Base-by-base conservation (phyloP, 2,797 vertebrate genomes). In the Eulemur coronatus region DNA sequence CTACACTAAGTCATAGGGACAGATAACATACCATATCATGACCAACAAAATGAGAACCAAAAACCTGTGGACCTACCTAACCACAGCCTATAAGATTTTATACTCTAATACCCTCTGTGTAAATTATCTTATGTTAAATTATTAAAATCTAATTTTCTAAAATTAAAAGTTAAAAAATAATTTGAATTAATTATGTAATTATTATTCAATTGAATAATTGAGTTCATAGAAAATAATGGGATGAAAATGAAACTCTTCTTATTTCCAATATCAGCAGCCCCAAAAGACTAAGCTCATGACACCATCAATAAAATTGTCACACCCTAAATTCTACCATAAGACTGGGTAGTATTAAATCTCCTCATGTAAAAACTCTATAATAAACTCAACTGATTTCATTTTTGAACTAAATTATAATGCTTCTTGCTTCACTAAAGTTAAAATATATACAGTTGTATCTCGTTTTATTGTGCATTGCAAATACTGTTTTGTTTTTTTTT, bases 351-450 rank as follows among this genome's bases (percentile, higher is more conserved):
- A 95, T 94, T 94, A 97, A 84, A 92, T 92, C 30, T 84, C 86
- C 81, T 97, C 50, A 91, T 89, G 65, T 48, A 91, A 50, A 97
- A 97, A 98, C 70, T 97, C 97, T 97, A 89, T 96, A 96, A 94
- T 94, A 73, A 30, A 95, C n/a, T 61, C 15, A 97, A 97, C 91
- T 95, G 5, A 95, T 95, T 98, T 98, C 94, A 94, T 92, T 94
- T 97, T 93, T 89, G 26, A 76, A 65, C 75, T 96, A 33, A 98
- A 84, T 93, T 93, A 96, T 14, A 97, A 96, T 90, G 67, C 69
- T 96, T 96, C 4, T 48, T 75, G 70, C 3, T 87, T 97, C 76
- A 95, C 59, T 95, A 96, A 93, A 93, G 46, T 92, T 22, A 90
- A 79, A 67, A 85, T 48, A 89, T 18, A 89, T 80, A 46, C 17